A percentile compares a stretch with the other conserved stretches of the same genome.
These are phyloP conservation scores for Xiphias gladius DNA, from an alignment of 2,113 vertebrate species.

Conservation along the genomic window DNA sequence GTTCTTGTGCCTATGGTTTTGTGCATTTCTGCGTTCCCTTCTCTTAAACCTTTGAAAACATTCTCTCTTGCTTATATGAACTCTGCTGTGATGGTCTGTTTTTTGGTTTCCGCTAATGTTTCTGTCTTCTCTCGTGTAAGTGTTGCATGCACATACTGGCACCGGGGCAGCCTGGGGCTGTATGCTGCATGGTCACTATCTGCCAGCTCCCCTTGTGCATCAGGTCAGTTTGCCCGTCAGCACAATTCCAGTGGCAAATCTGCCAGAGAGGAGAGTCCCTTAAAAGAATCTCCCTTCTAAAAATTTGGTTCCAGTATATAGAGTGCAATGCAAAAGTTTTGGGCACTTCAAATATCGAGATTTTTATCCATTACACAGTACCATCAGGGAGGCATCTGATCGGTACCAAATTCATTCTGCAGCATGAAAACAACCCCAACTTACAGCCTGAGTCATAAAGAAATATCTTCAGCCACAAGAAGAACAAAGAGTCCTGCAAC, in stretches of 20 bases:
- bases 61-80: too few species aligned
- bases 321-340: too few species aligned
- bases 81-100: constrained; percentile 6
- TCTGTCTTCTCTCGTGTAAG: constrained; percentile 10
- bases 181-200: constrained; percentile 33
- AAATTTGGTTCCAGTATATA: background rate
- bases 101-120: background rate
- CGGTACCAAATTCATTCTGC: too few species aligned
- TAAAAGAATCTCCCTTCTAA: background rate
- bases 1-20: background rate
- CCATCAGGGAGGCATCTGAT: too few species aligned
- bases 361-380: too few species aligned
- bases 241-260: constrained; percentile 1
- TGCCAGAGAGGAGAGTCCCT: background rate
- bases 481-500: too few species aligned
- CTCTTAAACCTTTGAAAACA: background rate
- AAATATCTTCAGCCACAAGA: too few species aligned
- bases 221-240: constrained; percentile 31
- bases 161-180: constrained; percentile 29
- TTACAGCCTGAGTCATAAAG: too few species aligned
- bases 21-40: background rate
- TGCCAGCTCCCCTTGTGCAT: constrained; percentile 25
- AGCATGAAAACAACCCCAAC: too few species aligned
- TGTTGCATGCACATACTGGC: constrained; percentile 8
- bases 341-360: too few species aligned